A percentile compares a stretch with the other conserved stretches of the same genome.
phyloP scores from a whole-genome alignment of 2,797 vertebrate species.

The Myotis vivesi region DNA sequence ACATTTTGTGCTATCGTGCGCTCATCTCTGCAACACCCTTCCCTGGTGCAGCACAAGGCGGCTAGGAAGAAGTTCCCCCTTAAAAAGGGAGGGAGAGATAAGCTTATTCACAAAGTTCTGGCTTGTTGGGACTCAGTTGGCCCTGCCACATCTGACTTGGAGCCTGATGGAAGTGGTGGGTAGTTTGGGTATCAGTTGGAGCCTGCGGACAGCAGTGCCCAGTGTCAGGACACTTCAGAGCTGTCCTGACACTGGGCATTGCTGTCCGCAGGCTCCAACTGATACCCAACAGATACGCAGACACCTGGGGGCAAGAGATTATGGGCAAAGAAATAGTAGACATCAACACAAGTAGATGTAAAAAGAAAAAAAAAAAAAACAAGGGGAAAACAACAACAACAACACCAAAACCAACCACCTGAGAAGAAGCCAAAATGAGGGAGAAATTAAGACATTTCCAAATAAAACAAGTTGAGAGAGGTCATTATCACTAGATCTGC shows the following conservation, averaged over 20 bases:
- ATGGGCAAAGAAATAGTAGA: not conserved
- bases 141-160: not conserved
- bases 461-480: not conserved
- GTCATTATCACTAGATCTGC: not conserved
- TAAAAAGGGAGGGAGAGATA: not conserved
- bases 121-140: not conserved
- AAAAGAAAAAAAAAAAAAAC: not conserved
- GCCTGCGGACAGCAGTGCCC: not conserved
- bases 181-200: not conserved
- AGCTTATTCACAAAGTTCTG: not conserved
- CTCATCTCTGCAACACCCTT: too few species aligned
- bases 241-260: too few species aligned
- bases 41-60: too few species aligned
- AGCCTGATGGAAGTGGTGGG: too few species aligned
- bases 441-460: not conserved
- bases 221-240: not conserved
- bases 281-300: not conserved
- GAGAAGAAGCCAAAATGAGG: not conserved
- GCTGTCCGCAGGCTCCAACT: too few species aligned
- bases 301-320: not conserved
- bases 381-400: too few species aligned
- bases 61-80: not conserved
- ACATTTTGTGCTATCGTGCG: not conserved
- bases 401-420: too few species aligned
- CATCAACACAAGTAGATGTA: not conserved